These are phyloP conservation scores for Orchestes rusci DNA, from an alignment of 2,888 invertebrate species.

Conservation along the genomic window DNA sequence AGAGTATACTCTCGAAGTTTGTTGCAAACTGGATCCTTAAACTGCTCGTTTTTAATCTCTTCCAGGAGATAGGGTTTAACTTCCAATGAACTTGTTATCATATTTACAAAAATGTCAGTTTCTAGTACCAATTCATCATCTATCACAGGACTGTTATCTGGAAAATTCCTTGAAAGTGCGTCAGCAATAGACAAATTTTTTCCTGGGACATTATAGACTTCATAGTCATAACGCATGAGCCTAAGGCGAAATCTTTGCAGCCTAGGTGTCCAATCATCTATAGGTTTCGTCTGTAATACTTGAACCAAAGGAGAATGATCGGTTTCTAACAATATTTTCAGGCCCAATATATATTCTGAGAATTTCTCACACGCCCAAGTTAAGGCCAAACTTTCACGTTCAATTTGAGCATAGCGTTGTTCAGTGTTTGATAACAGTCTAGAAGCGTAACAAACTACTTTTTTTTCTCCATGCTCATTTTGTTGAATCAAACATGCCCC, in stretches of 20 bases:
- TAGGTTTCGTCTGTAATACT: conserved; percentile 31
- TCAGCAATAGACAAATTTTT: conserved; percentile 27
- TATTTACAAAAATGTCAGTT: background rate
- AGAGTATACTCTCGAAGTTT: background rate
- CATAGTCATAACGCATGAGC: conserved; percentile 21
- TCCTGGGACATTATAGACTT: conserved; percentile 27
- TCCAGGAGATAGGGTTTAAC: background rate
- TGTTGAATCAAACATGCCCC: conserved; percentile 25
- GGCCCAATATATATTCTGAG: conserved; percentile 11
- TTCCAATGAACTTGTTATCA: background rate
- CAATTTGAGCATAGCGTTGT: too few relatives aligned
- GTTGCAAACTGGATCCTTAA: background rate
- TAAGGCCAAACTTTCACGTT: conserved; percentile 37
- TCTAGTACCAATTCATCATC: background rate
- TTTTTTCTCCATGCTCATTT: too few relatives aligned
- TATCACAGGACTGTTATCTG: too few relatives aligned
- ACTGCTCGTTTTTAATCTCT: background rate
- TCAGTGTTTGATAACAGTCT: conserved; percentile 32
- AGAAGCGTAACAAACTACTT: conserved; percentile 37
- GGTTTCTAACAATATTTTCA: too few relatives aligned
- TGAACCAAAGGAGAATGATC: too few relatives aligned
- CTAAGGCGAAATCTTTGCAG: conserved; percentile 22
- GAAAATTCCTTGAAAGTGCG: conserved; percentile 19
- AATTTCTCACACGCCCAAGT: conserved; percentile 33
- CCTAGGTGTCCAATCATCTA: conserved; percentile 32